Evolutionary conservation across 1,140 invertebrate genomes (phyloP), one percentile per base, ranked within the genome.

Genomic region (Ooceraea biroi): DNA sequence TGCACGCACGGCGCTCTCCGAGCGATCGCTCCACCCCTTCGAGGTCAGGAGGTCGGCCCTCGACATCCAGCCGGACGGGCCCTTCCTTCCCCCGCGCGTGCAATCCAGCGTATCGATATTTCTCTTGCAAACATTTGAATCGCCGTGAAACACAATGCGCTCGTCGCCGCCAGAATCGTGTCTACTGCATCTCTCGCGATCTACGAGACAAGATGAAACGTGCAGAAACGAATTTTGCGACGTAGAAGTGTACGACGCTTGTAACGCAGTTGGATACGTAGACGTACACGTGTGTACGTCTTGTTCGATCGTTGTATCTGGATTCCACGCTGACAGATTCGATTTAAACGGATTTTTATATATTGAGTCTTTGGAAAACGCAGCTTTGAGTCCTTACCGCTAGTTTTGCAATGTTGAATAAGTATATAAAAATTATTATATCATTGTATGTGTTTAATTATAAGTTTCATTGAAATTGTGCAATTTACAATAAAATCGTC

Each of bases 31-130:
- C 8, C 44, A 12, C 19, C 22, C 57, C 66, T 22, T 57, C 60
- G 78, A 77, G 84, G 82, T 88, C 87, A 58, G 65, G 27, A 88
- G 88, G 84, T 89, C 74, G 82, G 22, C 50, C 48, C 44, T 44
- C 78, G 73, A 88, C 78, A 85, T 83, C 61, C 78, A 61, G 57
- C 68, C 55, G 85, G 44, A 74, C 66, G 44, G 60, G 36, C 36
- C 36, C 36, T 52, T 30, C 22, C 69, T 30, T 44, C 14, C 2
- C 36, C 2, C 36, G 36, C 30, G 52, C 60, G 5, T n/a, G 25
- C 44, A 41, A 78, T 27, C 30, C 41, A 41, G 12, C 30, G 52
- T 65, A 48, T 83, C 84, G 80, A 88, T 88, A 84, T 84, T 76
- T 88, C 66, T 84, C 74, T 88, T 68, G 52, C 8, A 58, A 85